Percentiles rank a stretch among this genome's conserved stretches.
Conservation (phyloP, 1,140 invertebrate genomes). For the Drusus annulatus region DNA sequence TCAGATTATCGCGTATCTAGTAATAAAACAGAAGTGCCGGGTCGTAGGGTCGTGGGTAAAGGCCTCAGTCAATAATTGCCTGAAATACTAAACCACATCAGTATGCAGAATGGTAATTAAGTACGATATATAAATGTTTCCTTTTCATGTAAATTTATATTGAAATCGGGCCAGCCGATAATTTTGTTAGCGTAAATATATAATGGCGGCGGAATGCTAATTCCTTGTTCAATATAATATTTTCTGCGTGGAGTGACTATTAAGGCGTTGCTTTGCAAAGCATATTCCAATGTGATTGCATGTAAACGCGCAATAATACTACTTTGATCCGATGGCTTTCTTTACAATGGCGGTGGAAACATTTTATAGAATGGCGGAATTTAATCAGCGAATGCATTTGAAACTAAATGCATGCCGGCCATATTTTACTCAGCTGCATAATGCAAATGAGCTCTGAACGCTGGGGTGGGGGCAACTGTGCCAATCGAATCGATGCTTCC, state of each 20-base stretch:
- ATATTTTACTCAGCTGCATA: constrained; percentile 15
- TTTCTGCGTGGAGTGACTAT: constrained; percentile 25
- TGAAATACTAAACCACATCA: too few species aligned
- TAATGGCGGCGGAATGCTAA: constrained; percentile 24
- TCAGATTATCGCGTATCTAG: too few species aligned
- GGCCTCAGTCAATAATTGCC: too few species aligned
- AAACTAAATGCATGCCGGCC: constrained; percentile 1
- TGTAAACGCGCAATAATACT: constrained; percentile 41
- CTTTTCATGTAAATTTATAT: constrained; percentile 17
- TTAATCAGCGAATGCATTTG: constrained; percentile 34
- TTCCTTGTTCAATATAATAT: constrained; percentile 20
- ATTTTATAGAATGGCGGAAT: constrained; percentile 30
- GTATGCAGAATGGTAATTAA: neutral
- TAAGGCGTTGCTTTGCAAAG: constrained; percentile 12
- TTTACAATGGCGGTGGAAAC: constrained; percentile 15
- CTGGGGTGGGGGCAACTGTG: too few species aligned
- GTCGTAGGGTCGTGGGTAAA: too few species aligned
- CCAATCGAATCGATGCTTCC: too few species aligned
- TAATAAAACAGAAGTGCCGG: too few species aligned
- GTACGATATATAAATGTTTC: constrained; percentile 5
- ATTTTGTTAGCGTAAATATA: neutral
- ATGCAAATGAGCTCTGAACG: neutral
- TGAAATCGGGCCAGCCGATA: neutral
- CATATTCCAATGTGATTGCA: constrained; percentile 45
- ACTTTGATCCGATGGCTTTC: constrained; percentile 11